These are phyloP conservation scores for Tringa solitaria DNA, from an alignment of 2,113 vertebrate species.

Conservation along the genomic window DNA sequence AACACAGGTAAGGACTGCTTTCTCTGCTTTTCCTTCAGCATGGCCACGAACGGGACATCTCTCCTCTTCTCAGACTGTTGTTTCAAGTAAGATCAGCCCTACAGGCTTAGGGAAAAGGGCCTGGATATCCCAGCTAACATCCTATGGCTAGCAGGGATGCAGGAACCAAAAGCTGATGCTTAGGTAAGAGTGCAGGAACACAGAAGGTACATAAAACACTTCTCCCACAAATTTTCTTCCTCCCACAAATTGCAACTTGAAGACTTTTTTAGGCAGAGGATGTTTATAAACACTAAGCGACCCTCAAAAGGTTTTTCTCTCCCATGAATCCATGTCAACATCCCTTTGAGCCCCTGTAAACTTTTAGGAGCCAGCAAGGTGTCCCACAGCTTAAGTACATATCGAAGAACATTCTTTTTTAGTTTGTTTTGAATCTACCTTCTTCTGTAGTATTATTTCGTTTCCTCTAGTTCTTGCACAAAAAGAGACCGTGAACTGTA, in stretches of 20 bases:
- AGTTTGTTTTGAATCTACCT: background rate
- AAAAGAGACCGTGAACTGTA: background rate
- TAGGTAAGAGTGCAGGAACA: background rate
- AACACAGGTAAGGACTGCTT: background rate
- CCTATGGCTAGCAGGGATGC: rapidly evolving
- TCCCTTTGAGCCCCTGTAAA: background rate
- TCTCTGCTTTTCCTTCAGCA: background rate
- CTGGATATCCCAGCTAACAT: background rate
- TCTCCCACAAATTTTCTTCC: background rate
- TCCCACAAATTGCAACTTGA: background rate
- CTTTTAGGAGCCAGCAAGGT: background rate
- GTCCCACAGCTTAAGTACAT: background rate
- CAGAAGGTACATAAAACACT: background rate
- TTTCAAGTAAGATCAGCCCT: background rate
- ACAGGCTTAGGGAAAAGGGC: background rate
- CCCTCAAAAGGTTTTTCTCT: background rate
- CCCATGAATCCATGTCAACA: background rate
- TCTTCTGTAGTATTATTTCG: background rate
- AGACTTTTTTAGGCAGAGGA: background rate
- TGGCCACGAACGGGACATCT: background rate
- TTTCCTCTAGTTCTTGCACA: background rate
- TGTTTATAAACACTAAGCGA: background rate
- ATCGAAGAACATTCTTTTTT: background rate
- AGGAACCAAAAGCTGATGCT: background rate
- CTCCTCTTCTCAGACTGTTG: background rate